Conservation (phyloP, 2,113 vertebrate genomes). For the Gadus macrocephalus region DNA sequence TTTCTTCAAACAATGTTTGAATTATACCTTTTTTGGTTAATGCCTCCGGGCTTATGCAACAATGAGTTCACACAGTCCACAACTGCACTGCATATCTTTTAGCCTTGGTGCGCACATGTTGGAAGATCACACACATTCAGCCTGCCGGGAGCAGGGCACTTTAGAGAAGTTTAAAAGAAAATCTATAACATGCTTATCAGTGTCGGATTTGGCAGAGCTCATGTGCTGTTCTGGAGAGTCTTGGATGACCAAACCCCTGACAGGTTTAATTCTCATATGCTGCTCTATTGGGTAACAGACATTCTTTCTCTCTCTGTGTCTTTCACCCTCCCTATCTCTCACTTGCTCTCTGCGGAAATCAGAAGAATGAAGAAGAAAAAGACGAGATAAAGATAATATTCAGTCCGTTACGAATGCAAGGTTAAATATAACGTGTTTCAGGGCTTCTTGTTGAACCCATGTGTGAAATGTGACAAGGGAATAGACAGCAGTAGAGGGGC, state of each 20-base stretch:
- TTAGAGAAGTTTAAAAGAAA: conserved; percentile 12
- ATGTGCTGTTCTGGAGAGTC: conserved; percentile 29
- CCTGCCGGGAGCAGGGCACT: no score
- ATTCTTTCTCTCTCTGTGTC: neutral
- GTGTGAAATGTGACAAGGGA: no score
- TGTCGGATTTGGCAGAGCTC: conserved; percentile 18
- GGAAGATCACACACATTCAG: no score
- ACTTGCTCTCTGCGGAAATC: neutral
- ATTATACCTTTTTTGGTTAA: no score
- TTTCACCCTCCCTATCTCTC: neutral
- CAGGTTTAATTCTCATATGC: neutral
- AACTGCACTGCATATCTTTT: no score
- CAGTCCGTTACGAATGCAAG: neutral
- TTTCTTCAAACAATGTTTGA: no score
- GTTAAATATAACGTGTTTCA: neutral
- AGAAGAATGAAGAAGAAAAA: no score
- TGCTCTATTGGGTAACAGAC: neutral
- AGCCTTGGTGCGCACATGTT: no score
- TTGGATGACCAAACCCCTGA: neutral
- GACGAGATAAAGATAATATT: no score
- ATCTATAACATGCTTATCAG: conserved; percentile 33
- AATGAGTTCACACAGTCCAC: no score
- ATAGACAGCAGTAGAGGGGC: neutral
- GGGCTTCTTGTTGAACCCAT: no score
- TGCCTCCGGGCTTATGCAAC: no score